Base-by-base conservation (phyloP, 2,797 vertebrate species). In the Orientallactaga sibirica region DNA sequence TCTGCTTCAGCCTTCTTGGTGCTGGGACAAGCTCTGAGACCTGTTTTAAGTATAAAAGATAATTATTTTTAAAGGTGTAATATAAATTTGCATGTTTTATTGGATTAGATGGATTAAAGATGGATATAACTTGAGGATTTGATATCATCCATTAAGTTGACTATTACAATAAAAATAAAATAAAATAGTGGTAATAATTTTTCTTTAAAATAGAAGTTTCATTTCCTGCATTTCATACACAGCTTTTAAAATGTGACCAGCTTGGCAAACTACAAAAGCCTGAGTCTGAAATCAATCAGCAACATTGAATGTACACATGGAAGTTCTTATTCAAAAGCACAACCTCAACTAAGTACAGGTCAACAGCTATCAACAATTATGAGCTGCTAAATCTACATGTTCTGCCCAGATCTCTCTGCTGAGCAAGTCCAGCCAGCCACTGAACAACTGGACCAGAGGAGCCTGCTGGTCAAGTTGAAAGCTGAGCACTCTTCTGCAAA, bases 181-280 rank as follows among this genome's bases (percentile, higher is more conserved):
- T 58, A 81, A 83, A 62, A 7, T 58, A 84, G 12, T 14, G 18
- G 48, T 92, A 76, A 19, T 88, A 58, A 14, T 93, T 94, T 89
- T 67, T 27, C 55, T 64, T 89, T 67, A 3, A 61, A 79, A 33
- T 29, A 81, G 75, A 93, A 82, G 5, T 92, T 88, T 91, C 27
- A 84, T 62, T 95, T 96, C 88, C 87, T 97, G 82, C 25, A 70
- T 91, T 95, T 74, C 25, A 81, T 66, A 92, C 27, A 20, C 55
- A 64, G 20, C 80, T 92, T 95, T 83, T 27, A 91, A 96, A 95
- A 92, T 77, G 86, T 58, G 85, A 55, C 81, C 77, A 87, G 11
- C 78, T 87, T 76, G 81, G 74, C 75, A 81, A 67, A 37, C 48
- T 66, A 41, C 76, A 83, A 95, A 89, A 95, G 55, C 84, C 61